Evolutionary conservation across 1,140 invertebrate genomes (phyloP), one percentile per base, ranked within the genome.

Genomic region (Chrysoperla carnea): DNA sequence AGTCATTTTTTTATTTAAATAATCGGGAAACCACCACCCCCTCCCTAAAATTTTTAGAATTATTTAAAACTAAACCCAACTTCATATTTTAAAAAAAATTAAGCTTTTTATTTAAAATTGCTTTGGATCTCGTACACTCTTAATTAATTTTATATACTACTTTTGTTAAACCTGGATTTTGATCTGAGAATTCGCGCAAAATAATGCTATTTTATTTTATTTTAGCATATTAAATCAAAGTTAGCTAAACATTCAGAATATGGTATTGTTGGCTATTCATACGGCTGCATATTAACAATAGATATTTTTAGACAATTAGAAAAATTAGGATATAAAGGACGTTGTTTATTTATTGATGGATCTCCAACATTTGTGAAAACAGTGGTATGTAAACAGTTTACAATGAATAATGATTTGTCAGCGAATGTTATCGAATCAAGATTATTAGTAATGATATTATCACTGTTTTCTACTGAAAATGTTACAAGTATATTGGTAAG

Each of bases 211-310:
- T 23, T 23, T 23, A 3, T 23, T 2, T 23, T 23, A 23, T 23
- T 23, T 5, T 23, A 23, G 17, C 17, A 23, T 23, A 23, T 23
- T 23, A 23, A 23, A 23, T 23, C 5, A 23, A 23, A 23, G 5
- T 23, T 23, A 49, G 46, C 17, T 23, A 23, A 50, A 43, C 52
- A 57, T 8, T 51, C 61, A 46, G 51, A 67, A 3, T 78, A 72
- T 56, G 70, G 65, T 43, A 49, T 81, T 1, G 60, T 78, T 15
- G 75, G 72, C 4, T 78, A 79, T 58, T 79, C 76, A n/a, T 79
- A 68, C 52, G 77, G 78, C 33, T 57, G 66, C 11, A 50, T 70
- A 9, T 52, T 77, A 7, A 64, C 68, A 2, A 41, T 78, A 6
- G 67, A 76, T 51, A 42, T 77, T 5, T 68, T 67, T 2, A 48